phyloP scores from a whole-genome alignment of 2,113 vertebrate genomes.

The Lasiurus cinereus region DNA sequence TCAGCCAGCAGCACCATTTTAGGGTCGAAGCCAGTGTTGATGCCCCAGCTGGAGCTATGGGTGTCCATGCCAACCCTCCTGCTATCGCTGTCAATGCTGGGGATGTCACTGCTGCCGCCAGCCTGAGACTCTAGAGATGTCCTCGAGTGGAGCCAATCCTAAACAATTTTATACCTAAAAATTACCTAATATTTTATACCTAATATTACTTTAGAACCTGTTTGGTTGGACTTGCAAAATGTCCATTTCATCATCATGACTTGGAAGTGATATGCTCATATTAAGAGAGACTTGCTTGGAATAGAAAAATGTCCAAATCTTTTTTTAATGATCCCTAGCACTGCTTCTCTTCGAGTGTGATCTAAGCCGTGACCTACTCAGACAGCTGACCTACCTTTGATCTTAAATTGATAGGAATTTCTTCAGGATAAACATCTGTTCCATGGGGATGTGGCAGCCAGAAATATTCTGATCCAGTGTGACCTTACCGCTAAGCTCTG shows the following conservation, averaged over 20 bases:
- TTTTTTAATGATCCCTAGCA: not conserved
- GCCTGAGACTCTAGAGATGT: not conserved
- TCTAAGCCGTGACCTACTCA: not conserved
- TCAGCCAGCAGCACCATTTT: not conserved
- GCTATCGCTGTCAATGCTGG: not conserved
- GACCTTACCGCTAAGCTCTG: constrained; percentile 93
- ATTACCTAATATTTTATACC: not conserved
- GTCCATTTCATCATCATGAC: not conserved
- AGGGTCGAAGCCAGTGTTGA: not conserved
- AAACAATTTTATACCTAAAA: not conserved
- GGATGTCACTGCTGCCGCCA: not conserved
- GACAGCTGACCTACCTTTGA: not conserved
- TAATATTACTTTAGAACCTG: constrained; percentile 25
- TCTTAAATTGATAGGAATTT: constrained; percentile 88
- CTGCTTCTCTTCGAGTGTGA: not conserved
- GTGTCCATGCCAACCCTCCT: not conserved
- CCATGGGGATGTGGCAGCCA: constrained; percentile 94
- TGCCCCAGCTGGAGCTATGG: not conserved
- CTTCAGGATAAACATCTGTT: constrained; percentile 92
- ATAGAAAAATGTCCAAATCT: not conserved
- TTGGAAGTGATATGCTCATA: not conserved
- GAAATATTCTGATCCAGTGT: constrained; percentile 91
- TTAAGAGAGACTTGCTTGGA: not conserved
- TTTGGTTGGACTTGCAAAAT: constrained; percentile 10
- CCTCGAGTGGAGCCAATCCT: not conserved